Evolutionary conservation across 2,797 vertebrate species (phyloP).

Genomic region (Myripristis murdjan): DNA sequence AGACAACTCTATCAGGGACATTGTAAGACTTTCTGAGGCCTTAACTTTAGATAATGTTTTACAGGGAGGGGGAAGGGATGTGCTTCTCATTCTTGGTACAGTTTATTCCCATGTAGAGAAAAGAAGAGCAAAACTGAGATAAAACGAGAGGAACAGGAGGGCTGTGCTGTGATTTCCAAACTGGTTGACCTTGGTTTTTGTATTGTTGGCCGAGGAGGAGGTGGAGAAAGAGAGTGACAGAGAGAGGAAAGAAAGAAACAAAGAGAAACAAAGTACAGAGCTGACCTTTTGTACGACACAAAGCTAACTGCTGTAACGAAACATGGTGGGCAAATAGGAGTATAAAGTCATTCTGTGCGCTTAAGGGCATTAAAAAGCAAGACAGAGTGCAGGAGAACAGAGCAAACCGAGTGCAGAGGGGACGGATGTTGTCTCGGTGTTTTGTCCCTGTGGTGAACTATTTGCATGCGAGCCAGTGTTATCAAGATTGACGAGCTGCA

Average conservation of each 20-base stretch:
- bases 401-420: slow-evolving; percentile 2
- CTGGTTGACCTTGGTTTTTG: not conserved
- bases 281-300: not conserved
- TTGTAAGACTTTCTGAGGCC: too few relatives aligned
- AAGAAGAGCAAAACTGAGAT: not conserved
- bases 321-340: not conserved
- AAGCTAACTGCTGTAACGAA: too few relatives aligned
- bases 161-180: not conserved
- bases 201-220: not conserved
- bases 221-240: slow-evolving; percentile 14
- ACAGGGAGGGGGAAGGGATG: not conserved
- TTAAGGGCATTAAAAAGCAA: too few relatives aligned
- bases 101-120: not conserved
- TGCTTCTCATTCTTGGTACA: not conserved
- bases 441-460: slow-evolving; percentile 29
- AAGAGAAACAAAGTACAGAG: not conserved
- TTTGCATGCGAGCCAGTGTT: slow-evolving; percentile 73
- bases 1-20: too few relatives aligned
- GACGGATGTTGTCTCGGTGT: slow-evolving; percentile 17
- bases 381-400: not conserved
- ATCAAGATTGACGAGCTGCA: slow-evolving; percentile 62
- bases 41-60: not conserved
- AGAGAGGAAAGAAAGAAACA: not conserved
- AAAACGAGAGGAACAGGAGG: slow-evolving; percentile 18
- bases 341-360: too few relatives aligned